These are phyloP conservation scores for Oscheius sp. DNA, from an alignment of 1,140 invertebrate species.

Conservation along the genomic window DNA sequence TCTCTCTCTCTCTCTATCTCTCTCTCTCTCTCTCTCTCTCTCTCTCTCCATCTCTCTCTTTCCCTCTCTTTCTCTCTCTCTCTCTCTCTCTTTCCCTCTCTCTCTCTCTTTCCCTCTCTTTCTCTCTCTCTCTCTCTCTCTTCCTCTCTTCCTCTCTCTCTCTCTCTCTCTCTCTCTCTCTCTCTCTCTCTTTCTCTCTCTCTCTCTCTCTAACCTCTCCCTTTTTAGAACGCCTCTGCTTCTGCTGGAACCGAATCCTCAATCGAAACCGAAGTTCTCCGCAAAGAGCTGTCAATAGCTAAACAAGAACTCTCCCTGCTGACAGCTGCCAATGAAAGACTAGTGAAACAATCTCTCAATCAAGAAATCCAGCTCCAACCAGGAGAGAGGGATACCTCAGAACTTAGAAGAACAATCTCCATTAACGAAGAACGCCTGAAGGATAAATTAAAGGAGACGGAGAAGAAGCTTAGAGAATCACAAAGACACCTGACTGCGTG, in stretches of 20 bases:
- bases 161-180: neutral
- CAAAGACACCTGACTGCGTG: neutral
- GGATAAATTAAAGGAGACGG: constrained; percentile 18
- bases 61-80: no score
- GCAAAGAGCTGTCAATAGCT: constrained; percentile 37
- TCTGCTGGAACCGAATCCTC: neutral
- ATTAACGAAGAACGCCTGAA: constrained; percentile 19
- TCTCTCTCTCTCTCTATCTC: no score
- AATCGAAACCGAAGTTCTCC: constrained; percentile 1
- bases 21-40: no score
- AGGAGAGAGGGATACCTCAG: constrained; percentile 12
- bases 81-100: no score
- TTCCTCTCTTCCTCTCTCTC: no score
- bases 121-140: no score
- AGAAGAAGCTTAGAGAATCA: neutral
- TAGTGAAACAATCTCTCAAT: constrained; percentile 23
- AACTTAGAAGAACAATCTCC: constrained; percentile 26
- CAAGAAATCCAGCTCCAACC: neutral
- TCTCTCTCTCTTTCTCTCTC: neutral
- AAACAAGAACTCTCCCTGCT: constrained; percentile 43
- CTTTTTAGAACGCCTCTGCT: no score
- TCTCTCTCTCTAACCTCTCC: neutral
- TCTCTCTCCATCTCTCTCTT: no score
- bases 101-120: no score
- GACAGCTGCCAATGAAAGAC: constrained; percentile 42